Percentiles rank a stretch among this genome's conserved stretches.
Evolutionary conservation across 1,140 invertebrate species (phyloP).

Genomic region (Pachypeltis micranthus): DNA sequence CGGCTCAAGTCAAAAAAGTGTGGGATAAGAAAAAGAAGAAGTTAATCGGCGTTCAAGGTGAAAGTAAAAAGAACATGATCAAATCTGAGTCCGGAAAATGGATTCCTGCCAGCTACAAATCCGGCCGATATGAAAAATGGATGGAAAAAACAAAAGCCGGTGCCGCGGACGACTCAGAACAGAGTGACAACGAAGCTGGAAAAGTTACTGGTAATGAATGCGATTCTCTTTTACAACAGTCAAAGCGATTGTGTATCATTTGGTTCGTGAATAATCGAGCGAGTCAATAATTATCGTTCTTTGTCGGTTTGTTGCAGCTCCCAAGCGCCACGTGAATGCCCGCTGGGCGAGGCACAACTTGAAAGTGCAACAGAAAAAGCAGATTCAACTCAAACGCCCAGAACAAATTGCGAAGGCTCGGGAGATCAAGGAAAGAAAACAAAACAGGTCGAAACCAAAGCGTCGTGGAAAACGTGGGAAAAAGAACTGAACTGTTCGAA

Average conservation of each 20-base stretch:
- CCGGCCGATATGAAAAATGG: slow-evolving; percentile 79
- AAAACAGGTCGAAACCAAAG: slow-evolving; percentile 15
- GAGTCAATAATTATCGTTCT: neutral
- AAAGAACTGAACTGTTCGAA: neutral
- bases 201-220: no score
- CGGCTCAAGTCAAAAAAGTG: slow-evolving; percentile 41
- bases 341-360: slow-evolving; percentile 27
- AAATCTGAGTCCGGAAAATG: slow-evolving; percentile 87
- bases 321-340: slow-evolving; percentile 19
- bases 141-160: slow-evolving; percentile 66
- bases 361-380: slow-evolving; percentile 24
- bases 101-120: slow-evolving; percentile 89
- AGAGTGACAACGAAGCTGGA: slow-evolving; percentile 41
- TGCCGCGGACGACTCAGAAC: slow-evolving; percentile 44
- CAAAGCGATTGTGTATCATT: neutral
- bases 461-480: neutral
- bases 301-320: no score
- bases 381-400: slow-evolving; percentile 21
- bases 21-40: slow-evolving; percentile 91
- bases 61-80: slow-evolving; percentile 53
- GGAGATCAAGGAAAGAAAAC: slow-evolving; percentile 26
- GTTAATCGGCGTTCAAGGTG: slow-evolving; percentile 59
- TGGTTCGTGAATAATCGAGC: no score
- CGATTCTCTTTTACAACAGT: neutral
- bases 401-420: slow-evolving; percentile 28